Conservation (phyloP, 2,888 invertebrate genomes). For the Charanyca ferruginea region DNA sequence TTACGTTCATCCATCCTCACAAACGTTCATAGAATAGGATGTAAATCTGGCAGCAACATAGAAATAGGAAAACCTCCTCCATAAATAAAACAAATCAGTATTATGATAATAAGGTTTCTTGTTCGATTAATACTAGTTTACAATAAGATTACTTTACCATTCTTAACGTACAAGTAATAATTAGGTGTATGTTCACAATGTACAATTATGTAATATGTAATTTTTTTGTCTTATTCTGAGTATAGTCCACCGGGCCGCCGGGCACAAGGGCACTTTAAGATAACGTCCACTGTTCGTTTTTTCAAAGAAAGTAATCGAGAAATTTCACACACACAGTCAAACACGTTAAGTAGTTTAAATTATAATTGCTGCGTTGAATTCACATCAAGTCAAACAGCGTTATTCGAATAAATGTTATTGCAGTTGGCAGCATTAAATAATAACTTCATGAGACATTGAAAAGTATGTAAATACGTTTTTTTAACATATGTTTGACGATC, state of each 20-base stretch:
- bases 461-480: slow-evolving; percentile 2
- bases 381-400: not conserved
- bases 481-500: slow-evolving; percentile 10
- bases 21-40: no score
- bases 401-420: not conserved
- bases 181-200: slow-evolving; percentile 90
- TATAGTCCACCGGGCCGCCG: slow-evolving; percentile 88
- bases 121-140: slow-evolving; percentile 90
- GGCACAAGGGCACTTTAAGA: slow-evolving; percentile 89
- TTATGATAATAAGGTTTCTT: slow-evolving; percentile 91
- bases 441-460: not conserved
- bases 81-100: slow-evolving; percentile 85
- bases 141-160: slow-evolving; percentile 90
- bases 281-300: slow-evolving; percentile 76
- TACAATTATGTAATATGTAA: slow-evolving; percentile 89
- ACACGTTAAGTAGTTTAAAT: slow-evolving; percentile 65
- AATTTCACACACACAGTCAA: slow-evolving; percentile 70
- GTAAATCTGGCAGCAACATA: no score
- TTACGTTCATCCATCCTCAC: no score
- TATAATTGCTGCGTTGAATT: slow-evolving; percentile 53
- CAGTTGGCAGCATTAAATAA: slow-evolving; percentile 2
- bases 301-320: slow-evolving; percentile 76
- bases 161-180: slow-evolving; percentile 85
- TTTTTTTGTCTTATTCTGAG: slow-evolving; percentile 86
- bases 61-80: no score